These are phyloP conservation scores for Synanthedon vespiformis DNA, from an alignment of 2,888 invertebrate genomes.

Conservation along the genomic window DNA sequence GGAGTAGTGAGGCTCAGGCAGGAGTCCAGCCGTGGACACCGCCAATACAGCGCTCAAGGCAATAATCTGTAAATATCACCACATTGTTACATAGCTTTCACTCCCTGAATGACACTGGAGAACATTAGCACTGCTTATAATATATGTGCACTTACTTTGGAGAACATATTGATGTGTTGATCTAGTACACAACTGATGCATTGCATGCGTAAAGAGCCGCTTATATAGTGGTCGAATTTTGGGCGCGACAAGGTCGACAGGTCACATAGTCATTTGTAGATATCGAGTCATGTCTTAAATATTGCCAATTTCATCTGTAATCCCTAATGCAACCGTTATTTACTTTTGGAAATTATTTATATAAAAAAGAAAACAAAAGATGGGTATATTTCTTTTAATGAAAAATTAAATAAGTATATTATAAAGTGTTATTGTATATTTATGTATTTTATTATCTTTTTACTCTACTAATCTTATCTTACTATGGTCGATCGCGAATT, in stretches of 20 bases:
- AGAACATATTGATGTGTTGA: constrained; percentile 12
- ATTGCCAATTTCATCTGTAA: too few species aligned
- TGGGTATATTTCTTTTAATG: too few species aligned
- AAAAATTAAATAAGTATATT: too few species aligned
- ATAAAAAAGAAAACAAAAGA: too few species aligned
- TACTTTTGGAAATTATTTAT: too few species aligned
- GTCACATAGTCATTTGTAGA: constrained; percentile 7
- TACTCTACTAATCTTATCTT: too few species aligned
- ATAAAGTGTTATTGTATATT: too few species aligned
- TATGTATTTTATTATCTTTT: too few species aligned
- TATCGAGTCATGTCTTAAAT: too few species aligned
- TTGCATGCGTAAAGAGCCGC: constrained; percentile 6
- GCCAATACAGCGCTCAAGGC: constrained; percentile 19
- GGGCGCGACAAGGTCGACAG: constrained; percentile 13
- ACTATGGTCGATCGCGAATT: too few species aligned
- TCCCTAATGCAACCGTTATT: too few species aligned
- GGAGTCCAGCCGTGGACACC: constrained; percentile 14
- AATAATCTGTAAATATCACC: constrained; percentile 9
- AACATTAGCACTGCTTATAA: neutral
- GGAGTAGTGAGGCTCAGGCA: constrained; percentile 14
- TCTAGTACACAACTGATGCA: constrained; percentile 9
- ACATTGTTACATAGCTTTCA: neutral
- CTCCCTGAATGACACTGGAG: neutral
- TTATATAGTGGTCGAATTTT: constrained; percentile 13
- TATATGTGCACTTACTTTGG: constrained; percentile 12